Evolutionary conservation across 2,888 invertebrate genomes (phyloP).

Genomic region (Meteorus cinctellus): DNA sequence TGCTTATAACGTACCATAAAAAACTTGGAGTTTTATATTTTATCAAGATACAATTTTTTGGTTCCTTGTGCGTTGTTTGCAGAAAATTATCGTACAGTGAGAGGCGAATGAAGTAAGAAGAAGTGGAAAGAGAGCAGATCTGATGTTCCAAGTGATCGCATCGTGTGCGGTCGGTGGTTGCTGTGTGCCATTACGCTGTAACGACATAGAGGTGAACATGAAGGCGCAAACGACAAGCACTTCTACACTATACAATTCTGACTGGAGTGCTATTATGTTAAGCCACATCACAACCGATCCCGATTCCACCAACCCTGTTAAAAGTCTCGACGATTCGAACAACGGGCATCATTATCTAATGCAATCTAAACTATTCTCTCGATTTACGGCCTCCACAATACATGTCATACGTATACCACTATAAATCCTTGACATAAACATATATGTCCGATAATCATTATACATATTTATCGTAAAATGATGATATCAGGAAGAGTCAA

Average conservation of each 20-base stretch:
- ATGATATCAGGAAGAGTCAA: slow-evolving; percentile 66
- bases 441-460: too few relatives aligned
- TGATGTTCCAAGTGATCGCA: slow-evolving; percentile 54
- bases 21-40: background rate
- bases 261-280: background rate
- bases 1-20: too few relatives aligned
- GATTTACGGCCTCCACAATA: too few relatives aligned
- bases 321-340: slow-evolving; percentile 62
- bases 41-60: slow-evolving; percentile 31
- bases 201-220: slow-evolving; percentile 53
- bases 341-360: slow-evolving; percentile 40
- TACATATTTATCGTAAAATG: background rate
- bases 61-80: slow-evolving; percentile 34
- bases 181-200: slow-evolving; percentile 55
- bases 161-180: slow-evolving; percentile 68
- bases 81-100: slow-evolving; percentile 20
- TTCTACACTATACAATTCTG: background rate
- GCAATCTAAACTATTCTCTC: background rate
- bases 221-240: slow-evolving; percentile 25
- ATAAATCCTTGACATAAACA: too few relatives aligned
- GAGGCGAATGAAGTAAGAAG: slow-evolving; percentile 44
- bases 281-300: background rate
- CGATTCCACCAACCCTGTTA: slow-evolving; percentile 22
- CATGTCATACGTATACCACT: too few relatives aligned
- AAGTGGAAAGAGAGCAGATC: slow-evolving; percentile 49